Conservation (phyloP, 37 sponge, comb jelly and placozoan genomes). For the Cladorhizidae sp. region DNA sequence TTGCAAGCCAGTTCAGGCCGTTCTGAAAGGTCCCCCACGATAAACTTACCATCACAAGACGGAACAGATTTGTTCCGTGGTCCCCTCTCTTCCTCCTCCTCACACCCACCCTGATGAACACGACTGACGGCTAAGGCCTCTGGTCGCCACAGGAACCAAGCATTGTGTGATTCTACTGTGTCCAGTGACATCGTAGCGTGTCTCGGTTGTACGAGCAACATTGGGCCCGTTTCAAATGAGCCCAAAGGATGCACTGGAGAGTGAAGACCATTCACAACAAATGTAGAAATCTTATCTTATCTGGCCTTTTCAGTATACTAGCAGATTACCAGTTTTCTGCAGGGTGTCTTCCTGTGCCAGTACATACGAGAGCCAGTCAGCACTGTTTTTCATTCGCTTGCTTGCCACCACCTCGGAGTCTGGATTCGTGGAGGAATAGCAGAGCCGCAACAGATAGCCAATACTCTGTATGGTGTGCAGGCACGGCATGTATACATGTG, state of each 20-base stretch:
- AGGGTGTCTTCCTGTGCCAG: neutral
- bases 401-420: neutral
- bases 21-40: too few species aligned
- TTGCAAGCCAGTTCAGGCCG: too few species aligned
- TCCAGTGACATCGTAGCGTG: neutral
- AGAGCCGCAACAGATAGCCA: constrained; percentile 24
- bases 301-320: too few species aligned
- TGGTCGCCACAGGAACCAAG: constrained; percentile 69
- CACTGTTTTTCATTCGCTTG: neutral
- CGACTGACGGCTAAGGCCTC: constrained; percentile 1
- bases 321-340: neutral
- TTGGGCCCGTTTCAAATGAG: constrained; percentile 34
- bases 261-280: too few species aligned
- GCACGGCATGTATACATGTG: neutral
- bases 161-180: constrained; percentile 25
- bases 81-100: too few species aligned
- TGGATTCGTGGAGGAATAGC: constrained; percentile 5
- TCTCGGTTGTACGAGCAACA: constrained; percentile 14
- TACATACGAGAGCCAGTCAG: constrained; percentile 18
- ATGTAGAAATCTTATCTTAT: too few species aligned
- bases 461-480: neutral
- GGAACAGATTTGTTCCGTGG: too few species aligned
- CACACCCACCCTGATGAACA: neutral
- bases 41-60: too few species aligned
- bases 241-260: constrained; percentile 13